Evolutionary conservation across 2,113 vertebrate species (phyloP), one percentile per base, ranked within the genome.

Genomic region (Cranoglanis bouderius): DNA sequence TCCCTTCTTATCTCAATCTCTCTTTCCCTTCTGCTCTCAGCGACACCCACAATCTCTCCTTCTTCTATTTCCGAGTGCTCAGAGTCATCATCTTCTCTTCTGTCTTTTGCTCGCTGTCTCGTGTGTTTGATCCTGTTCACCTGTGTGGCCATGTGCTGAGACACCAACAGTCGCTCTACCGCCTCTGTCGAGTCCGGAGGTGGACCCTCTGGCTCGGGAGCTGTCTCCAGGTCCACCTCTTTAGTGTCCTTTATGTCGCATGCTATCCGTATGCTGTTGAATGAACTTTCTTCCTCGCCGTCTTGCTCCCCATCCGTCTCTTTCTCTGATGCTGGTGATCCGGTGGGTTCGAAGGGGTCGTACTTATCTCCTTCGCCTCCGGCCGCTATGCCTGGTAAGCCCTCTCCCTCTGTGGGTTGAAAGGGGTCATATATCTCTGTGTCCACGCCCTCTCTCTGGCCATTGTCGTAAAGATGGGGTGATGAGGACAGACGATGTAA

Each of bases 281-380:
- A 81, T 2, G 86, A 18, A 89, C 91, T 38, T 7, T 90, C 12
- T 74, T 83, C 94, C 0, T 94, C 8, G 81, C 74, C 93, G 0
- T 95, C 94, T 0, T 94, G 94, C 0, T 95, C 94, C 0, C 93
- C 93, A 0, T 94, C 95, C 0, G 81, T 14, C 67, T 89, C 91
- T 61, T 72, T 80, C n/a, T 96, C 95, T 38, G 95, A 96, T 1
- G 90, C 93, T 13, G 96, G 95, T 3, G 98, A 98, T 53, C 97
- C 97, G 0, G 98, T 98, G 38, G 98, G 98, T 53, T 98, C 97
- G 72, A 98, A 98, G 1, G 98, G 98, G 87, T 98, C 98, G 9
- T 98, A 98, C 78, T 98, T 98, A 90, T 98, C 97, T 46, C 95
- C 96, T n/a, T 93, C 91, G 6, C 92, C 93, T 6, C 94, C 93